Base-by-base conservation (phyloP, 2,797 vertebrate genomes). In the Darevskia nairensis region DNA sequence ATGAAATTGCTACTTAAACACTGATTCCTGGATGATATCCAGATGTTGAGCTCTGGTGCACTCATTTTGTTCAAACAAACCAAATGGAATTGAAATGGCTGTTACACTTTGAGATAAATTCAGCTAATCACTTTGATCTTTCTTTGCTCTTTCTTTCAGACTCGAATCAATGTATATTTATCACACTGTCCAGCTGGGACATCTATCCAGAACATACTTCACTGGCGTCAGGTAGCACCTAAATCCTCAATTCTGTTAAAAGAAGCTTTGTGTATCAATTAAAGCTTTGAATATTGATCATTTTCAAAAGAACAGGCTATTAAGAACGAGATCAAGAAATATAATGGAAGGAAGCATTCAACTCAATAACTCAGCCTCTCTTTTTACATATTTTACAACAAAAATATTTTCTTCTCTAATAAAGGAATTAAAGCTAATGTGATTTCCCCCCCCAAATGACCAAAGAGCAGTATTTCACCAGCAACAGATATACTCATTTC, bases 131-230 rank as follows among this genome's bases (percentile, higher is more conserved):
- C 2, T 15, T 61, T 44, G 23, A 2, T 87, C 6, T 68, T 81
- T 29, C 11, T 83, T 61, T 44, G 23, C 3, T 87, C 6, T 68
- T 81, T 29, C 11, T 83, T 44, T 72, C 71, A 96, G 96, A 96
- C 86, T 82, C 94, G 94, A 29, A 41, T 94, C 2, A 89, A 95
- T 90, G 92, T 96, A 7, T 96, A 96, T 74, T 3, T 93, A 6
- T 68, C 90, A n/a, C 96, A 96, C 72, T 95, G 94, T 72, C 96
- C 96, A 23, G 92, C 93, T 75, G 95, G 95, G 83, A 94, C 96
- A n/a, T 96, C 95, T 35, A 92, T 95, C 90, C 93, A 96, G 82
- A 92, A 96, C 13, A 6, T 94, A 0, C 55, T 94, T 39, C 95
- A 96, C 71, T 96, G 95, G 94, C 15, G 13, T 80, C 92, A 94